Evolutionary conservation across 2,113 vertebrate genomes (phyloP), one percentile per base, ranked within the genome.

Genomic region (Ptychochromis oligacanthus): DNA sequence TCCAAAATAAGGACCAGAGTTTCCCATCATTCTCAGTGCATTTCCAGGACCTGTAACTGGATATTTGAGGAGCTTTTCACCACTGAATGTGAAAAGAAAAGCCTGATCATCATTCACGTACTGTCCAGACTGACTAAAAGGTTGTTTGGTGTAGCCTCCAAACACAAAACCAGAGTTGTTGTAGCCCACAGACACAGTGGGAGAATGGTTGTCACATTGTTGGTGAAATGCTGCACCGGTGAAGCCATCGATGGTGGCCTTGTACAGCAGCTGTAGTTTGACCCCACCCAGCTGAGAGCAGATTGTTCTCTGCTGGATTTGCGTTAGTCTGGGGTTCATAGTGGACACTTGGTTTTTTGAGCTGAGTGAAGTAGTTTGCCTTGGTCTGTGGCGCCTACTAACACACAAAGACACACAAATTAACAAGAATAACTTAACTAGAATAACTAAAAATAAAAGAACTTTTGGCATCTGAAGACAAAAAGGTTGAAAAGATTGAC

Each of bases 131-230:
- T 93, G 93, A 83, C 5, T 26, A 52, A 89, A 88, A n/a, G 83
- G 36, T 55, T 75, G 54, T 40, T 74, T 83, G 56, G 86, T 93
- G 82, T 89, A 94, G 3, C 88, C 94, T 81, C 95, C 95, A 77
- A 94, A 95, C 61, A 95, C 78, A 61, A 46, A 88, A 2, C 94
- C 93, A 1, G 92, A 82, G 14, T 12, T 1, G 40, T 67, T 95
- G 40, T 93, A 95, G 24, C 91, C 93, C 64, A 95, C 93, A 40
- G 91, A 90, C 31, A 95, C 34, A 7, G 94, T 95, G 49, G 93
- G 91, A 3, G 86, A 20, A 57, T 11, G 80, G 14, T 0, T 61
- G 85, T 93, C 87, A 88, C 95, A 95, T 60, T 14, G 83, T 26
- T 88, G 55, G 82, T 28, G 92, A 76, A 95, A 95, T 18, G 59